phyloP scores from a whole-genome alignment of 2,888 invertebrate species.

The Phlogophora meticulosa region DNA sequence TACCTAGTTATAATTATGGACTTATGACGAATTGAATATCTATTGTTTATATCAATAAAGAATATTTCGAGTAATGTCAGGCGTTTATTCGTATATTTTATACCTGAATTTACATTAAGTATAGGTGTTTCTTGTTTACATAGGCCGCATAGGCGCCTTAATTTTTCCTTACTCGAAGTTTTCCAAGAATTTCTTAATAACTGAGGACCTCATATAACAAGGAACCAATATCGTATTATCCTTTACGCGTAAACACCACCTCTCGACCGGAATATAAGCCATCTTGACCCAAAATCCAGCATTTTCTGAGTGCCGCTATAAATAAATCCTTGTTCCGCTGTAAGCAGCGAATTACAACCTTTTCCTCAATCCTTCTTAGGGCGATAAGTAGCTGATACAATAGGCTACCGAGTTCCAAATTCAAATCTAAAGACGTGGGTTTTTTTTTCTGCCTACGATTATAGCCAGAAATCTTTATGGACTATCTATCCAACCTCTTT shows the following conservation, averaged over 20 bases:
- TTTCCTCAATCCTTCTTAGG: constrained; percentile 46
- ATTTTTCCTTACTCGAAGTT: neutral
- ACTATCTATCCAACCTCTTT: neutral
- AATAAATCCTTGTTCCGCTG: constrained; percentile 52
- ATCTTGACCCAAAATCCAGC: constrained; percentile 37
- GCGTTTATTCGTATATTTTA: neutral
- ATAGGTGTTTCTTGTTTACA: too few species aligned
- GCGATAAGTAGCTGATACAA: constrained; percentile 42
- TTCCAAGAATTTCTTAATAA: neutral
- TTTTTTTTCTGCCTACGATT: neutral
- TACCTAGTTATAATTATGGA: neutral
- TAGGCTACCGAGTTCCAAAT: constrained; percentile 6
- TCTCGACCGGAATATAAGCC: constrained; percentile 33
- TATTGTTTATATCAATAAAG: too few species aligned
- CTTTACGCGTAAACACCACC: neutral
- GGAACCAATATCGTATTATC: constrained; percentile 12
- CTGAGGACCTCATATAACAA: neutral
- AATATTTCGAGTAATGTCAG: neutral
- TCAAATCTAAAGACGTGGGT: constrained; percentile 13
- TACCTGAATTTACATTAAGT: too few species aligned
- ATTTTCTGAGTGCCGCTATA: constrained; percentile 38
- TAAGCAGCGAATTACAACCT: constrained; percentile 51
- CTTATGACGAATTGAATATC: neutral
- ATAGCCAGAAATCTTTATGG: neutral
- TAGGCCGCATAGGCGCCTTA: too few species aligned